Conservation (phyloP, 1,140 invertebrate genomes). For the Heliconius eleuchia region DNA sequence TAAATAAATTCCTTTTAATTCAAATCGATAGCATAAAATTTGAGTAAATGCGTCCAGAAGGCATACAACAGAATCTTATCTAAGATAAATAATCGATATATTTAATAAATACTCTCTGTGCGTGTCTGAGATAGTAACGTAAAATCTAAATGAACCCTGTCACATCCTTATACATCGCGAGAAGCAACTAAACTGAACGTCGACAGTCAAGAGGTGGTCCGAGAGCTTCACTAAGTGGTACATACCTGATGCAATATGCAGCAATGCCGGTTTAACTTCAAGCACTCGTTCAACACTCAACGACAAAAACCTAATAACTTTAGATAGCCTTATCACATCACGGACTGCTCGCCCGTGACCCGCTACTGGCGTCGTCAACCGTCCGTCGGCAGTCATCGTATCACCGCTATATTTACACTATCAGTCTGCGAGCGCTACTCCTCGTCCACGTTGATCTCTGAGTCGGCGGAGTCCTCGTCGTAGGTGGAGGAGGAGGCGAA, state of each 20-base stretch:
- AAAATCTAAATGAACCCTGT: slow-evolving; percentile 50
- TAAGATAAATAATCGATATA: slow-evolving; percentile 51
- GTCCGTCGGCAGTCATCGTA: slow-evolving; percentile 42
- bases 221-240: slow-evolving; percentile 47
- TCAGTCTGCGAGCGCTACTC: slow-evolving; percentile 65
- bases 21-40: slow-evolving; percentile 61
- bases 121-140: slow-evolving; percentile 32
- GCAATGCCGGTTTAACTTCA: slow-evolving; percentile 52
- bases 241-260: slow-evolving; percentile 60
- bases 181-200: slow-evolving; percentile 10
- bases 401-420: slow-evolving; percentile 63
- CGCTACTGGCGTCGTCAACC: slow-evolving; percentile 39
- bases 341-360: slow-evolving; percentile 39
- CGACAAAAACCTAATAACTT: slow-evolving; percentile 63
- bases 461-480: slow-evolving; percentile 78
- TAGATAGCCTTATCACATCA: slow-evolving; percentile 64
- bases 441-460: slow-evolving; percentile 79
- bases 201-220: slow-evolving; percentile 15
- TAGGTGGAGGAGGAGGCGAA: slow-evolving; percentile 77
- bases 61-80: slow-evolving; percentile 40
- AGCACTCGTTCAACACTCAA: slow-evolving; percentile 71
- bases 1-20: slow-evolving; percentile 74
- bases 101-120: slow-evolving; percentile 47
- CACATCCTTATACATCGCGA: slow-evolving; percentile 29
- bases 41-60: slow-evolving; percentile 58